These are phyloP conservation scores for Paramisgurnus dabryanus DNA, from an alignment of 2,113 vertebrate species.

Conservation along the genomic window DNA sequence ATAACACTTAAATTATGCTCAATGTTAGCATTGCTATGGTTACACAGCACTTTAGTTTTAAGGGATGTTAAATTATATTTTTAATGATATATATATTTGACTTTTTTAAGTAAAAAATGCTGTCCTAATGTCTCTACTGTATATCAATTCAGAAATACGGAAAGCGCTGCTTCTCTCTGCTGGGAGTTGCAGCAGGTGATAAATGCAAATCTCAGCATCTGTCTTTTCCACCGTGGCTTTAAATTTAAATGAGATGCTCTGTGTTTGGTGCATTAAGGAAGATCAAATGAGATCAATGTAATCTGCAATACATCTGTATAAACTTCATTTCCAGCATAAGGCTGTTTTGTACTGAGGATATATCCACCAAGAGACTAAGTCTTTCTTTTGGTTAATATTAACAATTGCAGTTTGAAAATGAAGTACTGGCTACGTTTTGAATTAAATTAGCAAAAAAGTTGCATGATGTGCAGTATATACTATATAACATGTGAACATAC, in stretches of 20 bases:
- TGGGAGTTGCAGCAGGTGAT: slow-evolving; percentile 42
- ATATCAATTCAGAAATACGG: too few relatives aligned
- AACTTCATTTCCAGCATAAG: slow-evolving; percentile 32
- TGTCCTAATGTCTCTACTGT: slow-evolving; percentile 56
- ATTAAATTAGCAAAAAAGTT: too few relatives aligned
- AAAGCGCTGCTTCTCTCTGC: slow-evolving; percentile 42
- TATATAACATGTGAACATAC: too few relatives aligned
- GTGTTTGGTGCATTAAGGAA: slow-evolving; percentile 38
- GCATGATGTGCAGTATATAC: too few relatives aligned
- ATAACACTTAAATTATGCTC: too few relatives aligned
- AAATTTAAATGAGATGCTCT: slow-evolving; percentile 30
- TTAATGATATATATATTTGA: too few relatives aligned
- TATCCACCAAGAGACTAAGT: background rate
- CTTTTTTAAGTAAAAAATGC: too few relatives aligned
- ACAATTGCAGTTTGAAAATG: background rate
- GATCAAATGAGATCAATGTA: slow-evolving; percentile 26
- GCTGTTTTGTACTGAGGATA: background rate
- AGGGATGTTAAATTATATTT: too few relatives aligned
- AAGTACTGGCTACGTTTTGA: too few relatives aligned
- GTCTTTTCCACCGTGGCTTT: slow-evolving; percentile 46
- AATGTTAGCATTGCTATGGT: too few relatives aligned
- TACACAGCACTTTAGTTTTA: too few relatives aligned
- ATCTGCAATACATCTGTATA: slow-evolving; percentile 13
- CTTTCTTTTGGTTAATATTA: background rate
- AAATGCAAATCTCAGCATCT: slow-evolving; percentile 58